A percentile compares a stretch with the other conserved stretches of the same genome.
Conservation (phyloP, 2,888 invertebrate genomes). For the Hypomecis atomaria region DNA sequence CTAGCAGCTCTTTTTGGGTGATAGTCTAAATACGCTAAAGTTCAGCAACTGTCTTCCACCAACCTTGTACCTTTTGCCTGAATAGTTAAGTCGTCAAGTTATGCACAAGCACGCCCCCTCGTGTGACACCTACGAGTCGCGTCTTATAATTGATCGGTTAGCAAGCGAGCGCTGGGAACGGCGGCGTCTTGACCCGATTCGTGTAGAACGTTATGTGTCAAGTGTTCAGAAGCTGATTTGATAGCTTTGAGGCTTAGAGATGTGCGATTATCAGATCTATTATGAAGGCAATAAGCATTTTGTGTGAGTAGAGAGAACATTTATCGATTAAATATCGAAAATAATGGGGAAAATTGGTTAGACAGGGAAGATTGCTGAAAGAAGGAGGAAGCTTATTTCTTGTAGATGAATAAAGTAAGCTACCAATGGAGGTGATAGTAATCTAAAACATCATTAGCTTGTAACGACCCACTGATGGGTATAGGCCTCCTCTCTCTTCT, state of each 20-base stretch:
- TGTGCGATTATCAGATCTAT: not conserved
- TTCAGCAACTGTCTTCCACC: slow-evolving; percentile 10
- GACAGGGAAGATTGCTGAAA: no score
- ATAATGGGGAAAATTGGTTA: no score
- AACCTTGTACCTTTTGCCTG: slow-evolving; percentile 7
- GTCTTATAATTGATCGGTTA: slow-evolving; percentile 39
- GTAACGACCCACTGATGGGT: no score
- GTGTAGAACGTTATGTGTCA: slow-evolving; percentile 2
- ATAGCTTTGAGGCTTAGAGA: not conserved
- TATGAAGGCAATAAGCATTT: not conserved
- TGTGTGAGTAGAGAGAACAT: no score
- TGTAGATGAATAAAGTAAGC: no score
- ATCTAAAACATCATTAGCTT: no score
- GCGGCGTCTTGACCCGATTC: slow-evolving; percentile 9
- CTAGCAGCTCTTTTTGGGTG: not conserved
- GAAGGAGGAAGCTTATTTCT: no score
- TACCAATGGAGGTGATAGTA: no score
- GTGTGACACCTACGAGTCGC: slow-evolving; percentile 32
- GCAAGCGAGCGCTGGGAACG: slow-evolving; percentile 13
- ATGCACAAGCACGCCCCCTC: slow-evolving; percentile 52
- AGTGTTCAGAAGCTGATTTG: slow-evolving; percentile 3
- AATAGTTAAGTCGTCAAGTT: slow-evolving; percentile 56
- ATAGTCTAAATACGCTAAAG: not conserved
- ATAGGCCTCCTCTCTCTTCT: no score
- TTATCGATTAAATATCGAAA: no score